Conservation (phyloP, 53 echinoderm and acorn worm species). For the Glandiceps talaboti region DNA sequence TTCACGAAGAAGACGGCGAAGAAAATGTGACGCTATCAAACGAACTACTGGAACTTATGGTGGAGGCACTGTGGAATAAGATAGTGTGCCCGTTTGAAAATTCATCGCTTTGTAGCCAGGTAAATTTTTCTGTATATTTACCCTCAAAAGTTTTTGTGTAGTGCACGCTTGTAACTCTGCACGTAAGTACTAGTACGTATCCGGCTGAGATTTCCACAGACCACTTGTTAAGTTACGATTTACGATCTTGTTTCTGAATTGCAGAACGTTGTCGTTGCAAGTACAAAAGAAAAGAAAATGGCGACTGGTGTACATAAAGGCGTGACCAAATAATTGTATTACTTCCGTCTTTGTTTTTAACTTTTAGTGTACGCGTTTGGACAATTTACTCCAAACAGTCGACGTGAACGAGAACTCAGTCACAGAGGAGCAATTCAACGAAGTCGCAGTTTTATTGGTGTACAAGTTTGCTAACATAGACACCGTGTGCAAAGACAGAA, state of each 20-base stretch:
- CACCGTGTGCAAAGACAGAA: neutral
- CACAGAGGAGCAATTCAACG: neutral
- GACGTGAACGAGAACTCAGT: neutral
- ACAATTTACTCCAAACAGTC: neutral
- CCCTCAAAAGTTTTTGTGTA: too few relatives aligned
- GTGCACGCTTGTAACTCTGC: too few relatives aligned
- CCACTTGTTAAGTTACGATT: too few relatives aligned
- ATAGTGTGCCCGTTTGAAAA: neutral
- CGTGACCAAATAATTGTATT: neutral
- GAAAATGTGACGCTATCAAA: neutral
- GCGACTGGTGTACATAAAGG: neutral
- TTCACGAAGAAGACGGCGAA: neutral
- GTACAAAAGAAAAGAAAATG: neutral
- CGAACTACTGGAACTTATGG: neutral
- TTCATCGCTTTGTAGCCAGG: neutral
- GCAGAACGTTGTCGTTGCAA: too few relatives aligned
- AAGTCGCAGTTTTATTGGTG: neutral
- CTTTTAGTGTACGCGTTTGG: neutral
- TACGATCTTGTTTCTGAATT: too few relatives aligned
- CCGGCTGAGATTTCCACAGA: too few relatives aligned
- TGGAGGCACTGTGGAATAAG: neutral
- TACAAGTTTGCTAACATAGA: neutral
- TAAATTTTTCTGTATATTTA: too few relatives aligned
- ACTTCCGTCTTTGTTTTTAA: neutral
- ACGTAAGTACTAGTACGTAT: too few relatives aligned